phyloP scores from a whole-genome alignment of 2,797 vertebrate species.

The Apodemus agrarius region DNA sequence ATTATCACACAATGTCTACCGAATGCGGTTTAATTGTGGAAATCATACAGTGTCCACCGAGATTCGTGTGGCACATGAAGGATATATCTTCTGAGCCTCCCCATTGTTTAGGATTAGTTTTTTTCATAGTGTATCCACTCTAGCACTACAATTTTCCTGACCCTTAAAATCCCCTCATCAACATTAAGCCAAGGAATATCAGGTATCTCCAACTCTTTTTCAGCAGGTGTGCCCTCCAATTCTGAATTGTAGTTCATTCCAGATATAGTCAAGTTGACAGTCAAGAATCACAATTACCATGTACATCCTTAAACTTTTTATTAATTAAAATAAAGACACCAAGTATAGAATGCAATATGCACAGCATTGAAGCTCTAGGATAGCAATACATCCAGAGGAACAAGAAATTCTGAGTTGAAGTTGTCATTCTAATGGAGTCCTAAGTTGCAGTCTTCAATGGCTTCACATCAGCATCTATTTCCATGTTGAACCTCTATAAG shows the following conservation, averaged over 20 bases:
- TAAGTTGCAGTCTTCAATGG: not conserved
- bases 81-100: not conserved
- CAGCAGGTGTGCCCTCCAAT: too few species aligned
- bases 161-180: not conserved
- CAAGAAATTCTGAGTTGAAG: not conserved
- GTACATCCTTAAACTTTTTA: not conserved
- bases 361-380: not conserved
- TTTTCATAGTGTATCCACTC: not conserved
- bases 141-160: not conserved
- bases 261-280: too few species aligned
- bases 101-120: not conserved
- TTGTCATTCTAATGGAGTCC: not conserved
- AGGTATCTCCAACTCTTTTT: too few species aligned
- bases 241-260: too few species aligned
- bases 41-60: too few species aligned
- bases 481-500: not conserved
- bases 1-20: too few species aligned
- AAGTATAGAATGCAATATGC: not conserved
- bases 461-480: not conserved
- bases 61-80: too few species aligned
- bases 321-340: not conserved
- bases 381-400: not conserved
- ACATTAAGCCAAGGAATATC: not conserved
- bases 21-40: too few species aligned
- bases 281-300: too few species aligned